Percentiles rank a stretch among this genome's conserved stretches.
Evolutionary conservation across 1,140 invertebrate species (phyloP).

Genomic region (Antheraea pernyi): DNA sequence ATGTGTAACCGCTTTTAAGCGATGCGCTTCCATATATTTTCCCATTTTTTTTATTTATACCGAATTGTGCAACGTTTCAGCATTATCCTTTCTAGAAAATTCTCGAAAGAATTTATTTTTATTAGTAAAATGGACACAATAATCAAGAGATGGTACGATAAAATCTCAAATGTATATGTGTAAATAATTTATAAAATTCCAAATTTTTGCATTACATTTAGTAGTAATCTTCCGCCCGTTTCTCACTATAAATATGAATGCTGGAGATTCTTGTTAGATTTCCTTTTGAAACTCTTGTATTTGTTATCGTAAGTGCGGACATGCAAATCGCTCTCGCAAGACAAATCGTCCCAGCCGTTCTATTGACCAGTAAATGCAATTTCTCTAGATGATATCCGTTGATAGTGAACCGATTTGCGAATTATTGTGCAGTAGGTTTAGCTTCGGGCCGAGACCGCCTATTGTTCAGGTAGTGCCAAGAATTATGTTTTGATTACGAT

Average conservation of each 20-base stretch:
- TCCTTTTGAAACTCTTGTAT: constrained; percentile 10
- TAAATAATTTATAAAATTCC: too few relatives aligned
- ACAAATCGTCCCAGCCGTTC: constrained; percentile 23
- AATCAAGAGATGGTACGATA: too few relatives aligned
- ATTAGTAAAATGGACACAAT: too few relatives aligned
- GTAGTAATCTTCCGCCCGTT: background rate
- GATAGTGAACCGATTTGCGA: constrained; percentile 3
- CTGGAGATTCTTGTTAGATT: constrained; percentile 2
- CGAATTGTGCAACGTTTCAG: too few relatives aligned
- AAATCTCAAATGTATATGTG: too few relatives aligned
- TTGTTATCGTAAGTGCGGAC: constrained; percentile 15
- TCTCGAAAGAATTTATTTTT: too few relatives aligned
- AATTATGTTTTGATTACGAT: constrained; percentile 3
- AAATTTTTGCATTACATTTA: too few relatives aligned
- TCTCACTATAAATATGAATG: background rate
- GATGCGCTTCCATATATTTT: too few relatives aligned
- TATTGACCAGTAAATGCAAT: constrained; percentile 16
- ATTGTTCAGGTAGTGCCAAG: background rate
- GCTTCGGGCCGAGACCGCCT: background rate
- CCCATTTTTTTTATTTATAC: too few relatives aligned
- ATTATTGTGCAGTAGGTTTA: constrained; percentile 7
- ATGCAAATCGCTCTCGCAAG: constrained; percentile 17
- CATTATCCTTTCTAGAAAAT: too few relatives aligned
- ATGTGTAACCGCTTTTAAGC: too few relatives aligned
- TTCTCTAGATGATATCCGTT: constrained; percentile 15